Percentiles rank a stretch among this genome's conserved stretches.
phyloP scores from a whole-genome alignment of 2,113 vertebrate species.

The Zapus hudsonius region DNA sequence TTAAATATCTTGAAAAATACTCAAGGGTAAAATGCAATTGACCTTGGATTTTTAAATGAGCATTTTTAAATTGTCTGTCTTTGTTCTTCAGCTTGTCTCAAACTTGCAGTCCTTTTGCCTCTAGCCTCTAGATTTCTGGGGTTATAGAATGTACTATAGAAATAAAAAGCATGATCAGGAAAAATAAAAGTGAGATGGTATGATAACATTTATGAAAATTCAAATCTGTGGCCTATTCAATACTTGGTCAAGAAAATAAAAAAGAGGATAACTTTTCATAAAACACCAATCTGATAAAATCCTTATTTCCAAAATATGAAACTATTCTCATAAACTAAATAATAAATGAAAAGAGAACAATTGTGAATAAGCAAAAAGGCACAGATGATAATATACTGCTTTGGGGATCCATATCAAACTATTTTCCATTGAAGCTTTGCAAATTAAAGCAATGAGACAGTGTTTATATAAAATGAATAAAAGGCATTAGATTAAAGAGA shows the following conservation, averaged over 20 bases:
- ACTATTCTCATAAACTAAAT: neutral
- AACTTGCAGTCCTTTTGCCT: too few relatives aligned
- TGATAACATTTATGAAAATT: neutral
- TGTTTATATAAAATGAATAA: neutral
- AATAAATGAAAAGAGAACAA: neutral
- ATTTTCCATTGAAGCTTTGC: neutral
- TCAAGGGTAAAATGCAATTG: too few relatives aligned
- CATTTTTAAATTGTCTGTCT: too few relatives aligned
- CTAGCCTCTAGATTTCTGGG: neutral
- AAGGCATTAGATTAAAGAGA: neutral
- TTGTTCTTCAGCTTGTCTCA: too few relatives aligned
- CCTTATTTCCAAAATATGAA: too few relatives aligned
- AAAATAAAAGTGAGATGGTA: neutral
- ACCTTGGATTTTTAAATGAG: too few relatives aligned
- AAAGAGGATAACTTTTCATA: neutral
- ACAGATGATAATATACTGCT: neutral
- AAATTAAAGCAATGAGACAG: neutral
- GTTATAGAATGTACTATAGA: neutral
- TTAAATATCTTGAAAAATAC: neutral
- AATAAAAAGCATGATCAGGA: neutral
- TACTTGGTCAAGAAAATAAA: neutral
- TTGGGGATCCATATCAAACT: too few relatives aligned
- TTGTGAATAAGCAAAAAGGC: neutral
- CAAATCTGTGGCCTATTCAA: neutral
- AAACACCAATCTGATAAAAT: neutral